A percentile compares a stretch with the other conserved stretches of the same genome.
Evolutionary conservation across 2,113 vertebrate genomes (phyloP).

Genomic region (Zosterops lateralis): DNA sequence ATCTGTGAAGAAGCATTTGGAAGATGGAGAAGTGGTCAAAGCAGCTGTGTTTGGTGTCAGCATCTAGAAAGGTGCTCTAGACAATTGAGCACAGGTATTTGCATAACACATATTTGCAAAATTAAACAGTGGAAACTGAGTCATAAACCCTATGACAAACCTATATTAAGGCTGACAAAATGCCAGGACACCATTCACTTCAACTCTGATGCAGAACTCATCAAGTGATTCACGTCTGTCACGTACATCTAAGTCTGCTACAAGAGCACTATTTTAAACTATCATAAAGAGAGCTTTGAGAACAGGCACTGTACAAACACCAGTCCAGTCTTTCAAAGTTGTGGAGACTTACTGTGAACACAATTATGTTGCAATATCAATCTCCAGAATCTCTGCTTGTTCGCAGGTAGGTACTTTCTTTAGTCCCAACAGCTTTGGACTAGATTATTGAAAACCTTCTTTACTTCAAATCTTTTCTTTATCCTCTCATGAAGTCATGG

Average conservation of each 20-base stretch:
- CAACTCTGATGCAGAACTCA: neutral
- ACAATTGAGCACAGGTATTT: slow-evolving; percentile 20
- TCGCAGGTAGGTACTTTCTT: neutral
- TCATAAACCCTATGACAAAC: slow-evolving; percentile 13
- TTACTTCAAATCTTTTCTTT: slow-evolving; percentile 20
- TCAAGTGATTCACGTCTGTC: neutral
- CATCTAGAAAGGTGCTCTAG: neutral
- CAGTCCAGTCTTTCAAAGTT: neutral
- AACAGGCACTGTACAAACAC: neutral
- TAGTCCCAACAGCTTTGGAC: neutral
- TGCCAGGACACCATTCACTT: neutral
- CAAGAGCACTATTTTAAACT: neutral
- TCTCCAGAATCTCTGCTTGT: neutral
- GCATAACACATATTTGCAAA: neutral
- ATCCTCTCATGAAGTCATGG: neutral
- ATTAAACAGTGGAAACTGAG: slow-evolving; percentile 15
- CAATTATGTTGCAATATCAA: neutral
- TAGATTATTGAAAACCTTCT: slow-evolving; percentile 12
- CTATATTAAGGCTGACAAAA: neutral
- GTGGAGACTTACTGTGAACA: neutral
- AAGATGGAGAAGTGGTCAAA: neutral
- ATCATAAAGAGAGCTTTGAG: neutral
- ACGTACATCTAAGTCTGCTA: neutral
- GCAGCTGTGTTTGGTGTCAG: neutral
- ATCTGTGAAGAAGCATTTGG: neutral